A percentile compares a stretch with the other conserved stretches of the same genome.
Evolutionary conservation across 2,113 vertebrate species (phyloP).

Genomic region (Malaclemys terrapin): DNA sequence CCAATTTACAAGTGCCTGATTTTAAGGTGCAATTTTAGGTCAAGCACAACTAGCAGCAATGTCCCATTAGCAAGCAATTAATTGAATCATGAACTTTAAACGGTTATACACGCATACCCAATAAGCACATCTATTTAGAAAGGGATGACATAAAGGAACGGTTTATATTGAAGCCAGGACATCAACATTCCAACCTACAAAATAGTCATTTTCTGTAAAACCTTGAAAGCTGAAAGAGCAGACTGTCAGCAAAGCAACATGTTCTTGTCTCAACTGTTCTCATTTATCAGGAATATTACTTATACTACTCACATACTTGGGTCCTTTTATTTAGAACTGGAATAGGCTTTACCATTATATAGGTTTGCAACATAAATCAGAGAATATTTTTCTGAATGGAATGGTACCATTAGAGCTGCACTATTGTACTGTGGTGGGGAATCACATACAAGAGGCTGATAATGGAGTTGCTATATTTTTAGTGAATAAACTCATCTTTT

Average conservation of each 20-base stretch:
- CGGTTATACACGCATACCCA: neutral
- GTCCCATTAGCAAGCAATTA: conserved; percentile 45
- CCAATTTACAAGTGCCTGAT: neutral
- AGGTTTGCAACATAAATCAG: neutral
- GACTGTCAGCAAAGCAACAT: neutral
- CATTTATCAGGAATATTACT: neutral
- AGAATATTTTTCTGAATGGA: neutral
- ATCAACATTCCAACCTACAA: neutral
- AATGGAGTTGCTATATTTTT: neutral
- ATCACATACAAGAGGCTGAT: neutral
- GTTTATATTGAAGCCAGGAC: neutral
- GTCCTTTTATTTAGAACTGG: neutral
- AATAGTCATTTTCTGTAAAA: neutral
- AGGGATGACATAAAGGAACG: neutral
- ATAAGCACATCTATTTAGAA: neutral
- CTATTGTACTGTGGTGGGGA: neutral
- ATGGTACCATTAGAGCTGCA: neutral
- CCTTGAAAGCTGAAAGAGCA: neutral
- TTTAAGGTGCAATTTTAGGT: conserved; percentile 6
- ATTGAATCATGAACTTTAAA: conserved; percentile 2
- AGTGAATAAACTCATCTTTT: neutral
- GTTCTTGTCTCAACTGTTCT: neutral
- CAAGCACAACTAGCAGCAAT: conserved; percentile 6
- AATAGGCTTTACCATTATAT: accelerated
- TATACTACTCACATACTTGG: neutral